Base-by-base conservation (phyloP, 1,140 invertebrate genomes). In the Bombus pascuorum region DNA sequence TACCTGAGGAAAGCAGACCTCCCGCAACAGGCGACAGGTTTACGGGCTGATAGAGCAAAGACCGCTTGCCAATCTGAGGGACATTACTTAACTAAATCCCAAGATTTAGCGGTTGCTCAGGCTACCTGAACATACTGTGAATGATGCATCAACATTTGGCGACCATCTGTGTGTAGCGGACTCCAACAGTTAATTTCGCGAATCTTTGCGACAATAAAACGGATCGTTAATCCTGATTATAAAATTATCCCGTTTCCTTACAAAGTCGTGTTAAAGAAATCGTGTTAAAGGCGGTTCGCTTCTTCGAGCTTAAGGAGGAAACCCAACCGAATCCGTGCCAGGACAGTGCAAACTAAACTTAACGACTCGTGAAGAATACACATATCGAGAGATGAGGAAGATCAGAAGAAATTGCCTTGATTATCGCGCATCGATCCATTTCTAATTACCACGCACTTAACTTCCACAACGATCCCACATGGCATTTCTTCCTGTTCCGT, bases 391-490 rank as follows among this genome's bases (percentile, higher is more conserved):
- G 44, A 83, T 78, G 37, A 75, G 73, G n/a, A 57, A 76, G 53
- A 83, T 83, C 32, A 75, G 73, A 32, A 65, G 70, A 76, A 73
- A 66, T 37, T 1, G 81, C 44, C 37, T 39, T 32, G 59, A 81
- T 90, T 79, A 80, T 25, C 37, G 72, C 76, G 59, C 81, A 68
- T 87, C 88, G 65, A 87, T 88, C 62, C n/a, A 9, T 12, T 71
- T 81, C 47, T 53, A 57, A 87, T 82, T 62, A n/a, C 53, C 25
- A 57, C n/a, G 62, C 0, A 53, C 39, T 13, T 28, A 34, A 25
- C 59, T 81, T 74, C 66, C 83, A 42, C 71, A 25, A 4, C 25
- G 15, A 74, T 74, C 57, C 28, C 32, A 10, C 13, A 37, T 68
- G 8, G 39, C 1, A 6, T 28, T 37, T 39, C 18, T 28, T 39